Evolutionary conservation across 2,888 invertebrate species (phyloP).

Genomic region (Cabera pusaria): DNA sequence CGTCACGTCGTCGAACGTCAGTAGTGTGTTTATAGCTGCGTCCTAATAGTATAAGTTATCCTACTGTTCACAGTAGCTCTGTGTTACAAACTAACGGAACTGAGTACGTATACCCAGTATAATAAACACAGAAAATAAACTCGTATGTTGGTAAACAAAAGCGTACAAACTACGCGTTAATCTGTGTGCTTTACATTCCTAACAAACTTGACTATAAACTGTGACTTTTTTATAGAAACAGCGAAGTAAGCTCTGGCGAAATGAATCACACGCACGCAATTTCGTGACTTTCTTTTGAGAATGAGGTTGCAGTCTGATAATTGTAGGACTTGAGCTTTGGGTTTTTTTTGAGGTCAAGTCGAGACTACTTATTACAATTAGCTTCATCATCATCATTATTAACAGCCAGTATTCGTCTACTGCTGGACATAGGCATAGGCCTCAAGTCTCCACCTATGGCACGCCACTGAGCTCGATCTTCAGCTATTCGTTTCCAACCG

Average conservation of each 20-base stretch:
- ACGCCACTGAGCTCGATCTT: too few species aligned
- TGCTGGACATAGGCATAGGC: too few species aligned
- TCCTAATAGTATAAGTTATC: not conserved
- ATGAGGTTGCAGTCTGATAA: slow-evolving; percentile 10
- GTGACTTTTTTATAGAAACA: too few species aligned
- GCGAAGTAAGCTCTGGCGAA: slow-evolving; percentile 7
- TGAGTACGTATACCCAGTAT: slow-evolving; percentile 1
- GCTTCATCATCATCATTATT: too few species aligned
- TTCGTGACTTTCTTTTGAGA: slow-evolving; percentile 11
- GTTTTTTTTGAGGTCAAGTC: slow-evolving; percentile 7
- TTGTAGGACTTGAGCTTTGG: slow-evolving; percentile 1
- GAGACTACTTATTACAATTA: too few species aligned
- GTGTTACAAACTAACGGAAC: slow-evolving; percentile 15
- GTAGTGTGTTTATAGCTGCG: too few species aligned
- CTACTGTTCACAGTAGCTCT: slow-evolving; percentile 3
- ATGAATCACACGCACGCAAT: slow-evolving; percentile 17
- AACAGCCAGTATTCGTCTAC: too few species aligned
- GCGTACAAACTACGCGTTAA: slow-evolving; percentile 14
- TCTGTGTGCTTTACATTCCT: slow-evolving; percentile 2
- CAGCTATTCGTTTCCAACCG: too few species aligned
- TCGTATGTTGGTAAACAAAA: slow-evolving; percentile 22
- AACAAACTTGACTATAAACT: not conserved
- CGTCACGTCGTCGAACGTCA: too few species aligned
- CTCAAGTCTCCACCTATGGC: too few species aligned
- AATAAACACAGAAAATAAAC: slow-evolving; percentile 11